Evolutionary conservation across 2,113 vertebrate species (phyloP).

Genomic region (Neodontobutis hainanensis): DNA sequence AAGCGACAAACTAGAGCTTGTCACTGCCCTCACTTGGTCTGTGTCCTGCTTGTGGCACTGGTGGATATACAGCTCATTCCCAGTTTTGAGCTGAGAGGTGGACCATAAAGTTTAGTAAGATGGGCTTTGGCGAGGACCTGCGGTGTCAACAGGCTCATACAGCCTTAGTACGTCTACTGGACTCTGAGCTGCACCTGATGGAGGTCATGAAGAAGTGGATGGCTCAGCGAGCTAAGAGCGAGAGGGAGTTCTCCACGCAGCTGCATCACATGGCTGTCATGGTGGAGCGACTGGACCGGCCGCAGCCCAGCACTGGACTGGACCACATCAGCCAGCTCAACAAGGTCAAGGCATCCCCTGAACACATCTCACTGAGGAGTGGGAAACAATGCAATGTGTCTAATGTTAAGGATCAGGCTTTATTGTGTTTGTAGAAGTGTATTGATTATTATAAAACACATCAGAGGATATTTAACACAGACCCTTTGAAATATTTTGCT

Average conservation of each 20-base stretch:
- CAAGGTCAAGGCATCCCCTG: slow-evolving; percentile 76
- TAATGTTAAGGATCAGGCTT: too few relatives aligned
- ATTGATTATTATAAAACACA: too few relatives aligned
- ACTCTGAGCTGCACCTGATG: slow-evolving; percentile 90
- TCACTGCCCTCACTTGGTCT: slow-evolving; percentile 9
- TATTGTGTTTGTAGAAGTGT: too few relatives aligned
- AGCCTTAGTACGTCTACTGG: slow-evolving; percentile 87
- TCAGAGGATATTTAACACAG: too few relatives aligned
- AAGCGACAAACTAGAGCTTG: neutral
- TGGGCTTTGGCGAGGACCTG: slow-evolving; percentile 90
- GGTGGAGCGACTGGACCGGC: slow-evolving; percentile 83
- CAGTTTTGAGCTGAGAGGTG: neutral
- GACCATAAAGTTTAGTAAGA: slow-evolving; percentile 44
- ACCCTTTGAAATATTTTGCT: too few relatives aligned
- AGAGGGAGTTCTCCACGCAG: slow-evolving; percentile 89
- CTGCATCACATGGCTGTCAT: slow-evolving; percentile 88
- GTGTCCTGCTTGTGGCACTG: neutral
- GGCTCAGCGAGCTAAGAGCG: slow-evolving; percentile 90
- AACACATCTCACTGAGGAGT: too few relatives aligned
- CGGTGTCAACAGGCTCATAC: slow-evolving; percentile 86
- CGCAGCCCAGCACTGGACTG: slow-evolving; percentile 62
- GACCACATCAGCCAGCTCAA: slow-evolving; percentile 81
- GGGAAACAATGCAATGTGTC: too few relatives aligned
- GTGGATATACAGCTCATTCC: neutral
- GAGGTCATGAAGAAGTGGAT: slow-evolving; percentile 97